A percentile compares a stretch with the other conserved stretches of the same genome.
Conservation (phyloP, 2,888 invertebrate species). For the Atherix ibis region DNA sequence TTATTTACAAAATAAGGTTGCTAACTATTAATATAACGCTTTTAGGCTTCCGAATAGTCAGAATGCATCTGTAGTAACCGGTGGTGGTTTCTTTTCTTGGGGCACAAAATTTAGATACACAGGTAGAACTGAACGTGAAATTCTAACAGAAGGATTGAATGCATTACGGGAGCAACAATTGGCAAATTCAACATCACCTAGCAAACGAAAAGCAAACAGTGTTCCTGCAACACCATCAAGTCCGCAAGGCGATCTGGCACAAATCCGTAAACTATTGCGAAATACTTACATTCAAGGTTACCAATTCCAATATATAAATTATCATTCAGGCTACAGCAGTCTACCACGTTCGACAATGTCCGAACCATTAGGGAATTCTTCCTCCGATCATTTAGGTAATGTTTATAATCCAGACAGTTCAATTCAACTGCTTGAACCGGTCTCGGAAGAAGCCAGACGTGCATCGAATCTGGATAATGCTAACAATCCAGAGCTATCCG, state of each 20-base stretch:
- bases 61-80: constrained; percentile 75
- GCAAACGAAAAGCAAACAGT: constrained; percentile 64
- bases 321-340: constrained; percentile 58
- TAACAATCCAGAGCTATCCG: constrained; percentile 34
- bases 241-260: constrained; percentile 41
- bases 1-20: too few species aligned
- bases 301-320: constrained; percentile 14
- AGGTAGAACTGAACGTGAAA: constrained; percentile 83
- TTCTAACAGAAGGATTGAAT: constrained; percentile 64
- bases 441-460: constrained; percentile 45
- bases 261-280: constrained; percentile 34
- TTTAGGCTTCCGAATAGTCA: constrained; percentile 69
- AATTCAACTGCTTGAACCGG: constrained; percentile 44
- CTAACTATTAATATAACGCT: too few species aligned
- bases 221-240: constrained; percentile 79
- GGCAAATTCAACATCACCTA: constrained; percentile 38
- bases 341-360: constrained; percentile 72
- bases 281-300: constrained; percentile 18
- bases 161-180: constrained; percentile 45
- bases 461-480: constrained; percentile 22
- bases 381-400: constrained; percentile 22
- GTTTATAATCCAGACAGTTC: constrained; percentile 43
- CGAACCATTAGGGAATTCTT: constrained; percentile 41
- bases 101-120: constrained; percentile 89
- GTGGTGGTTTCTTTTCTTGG: constrained; percentile 85